Evolutionary conservation across 2,888 invertebrate genomes (phyloP).

Genomic region (Ernsta delagoae): DNA sequence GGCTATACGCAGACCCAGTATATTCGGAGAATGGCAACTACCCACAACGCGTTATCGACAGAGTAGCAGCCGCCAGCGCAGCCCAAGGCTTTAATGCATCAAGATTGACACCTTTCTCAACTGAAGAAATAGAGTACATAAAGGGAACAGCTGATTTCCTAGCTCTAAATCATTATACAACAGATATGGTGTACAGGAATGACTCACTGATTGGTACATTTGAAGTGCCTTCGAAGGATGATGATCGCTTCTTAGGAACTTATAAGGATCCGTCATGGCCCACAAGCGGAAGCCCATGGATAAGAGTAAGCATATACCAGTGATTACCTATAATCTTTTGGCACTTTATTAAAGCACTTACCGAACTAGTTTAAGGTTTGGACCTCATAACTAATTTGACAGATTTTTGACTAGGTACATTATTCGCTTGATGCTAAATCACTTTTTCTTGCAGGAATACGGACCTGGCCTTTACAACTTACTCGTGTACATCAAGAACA

Average conservation of each 20-base stretch:
- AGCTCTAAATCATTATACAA: constrained; percentile 46
- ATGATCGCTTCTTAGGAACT: constrained; percentile 42
- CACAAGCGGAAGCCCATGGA: constrained; percentile 38
- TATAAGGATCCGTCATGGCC: constrained; percentile 45
- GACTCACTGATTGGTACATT: constrained; percentile 41
- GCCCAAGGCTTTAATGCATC: constrained; percentile 45
- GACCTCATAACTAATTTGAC: too few relatives aligned
- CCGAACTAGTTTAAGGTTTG: too few relatives aligned
- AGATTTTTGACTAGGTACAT: too few relatives aligned
- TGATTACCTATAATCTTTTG: too few relatives aligned
- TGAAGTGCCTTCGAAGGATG: constrained; percentile 42
- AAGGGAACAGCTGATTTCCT: constrained; percentile 47
- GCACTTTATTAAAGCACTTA: too few relatives aligned
- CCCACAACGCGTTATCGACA: constrained; percentile 43
- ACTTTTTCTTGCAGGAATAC: constrained; percentile 41
- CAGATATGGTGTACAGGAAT: constrained; percentile 44
- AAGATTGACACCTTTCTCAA: constrained; percentile 44
- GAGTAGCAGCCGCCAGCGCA: constrained; percentile 44
- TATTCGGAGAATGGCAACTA: constrained; percentile 46
- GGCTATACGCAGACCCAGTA: constrained; percentile 43
- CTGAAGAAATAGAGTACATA: constrained; percentile 44
- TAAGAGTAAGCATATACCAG: constrained; percentile 38
- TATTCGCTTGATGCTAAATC: too few relatives aligned
- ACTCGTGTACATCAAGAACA: constrained; percentile 43
- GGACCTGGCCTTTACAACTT: constrained; percentile 46